These are phyloP conservation scores for Dascillus cervinus DNA, from an alignment of 2,888 invertebrate species.

Conservation along the genomic window DNA sequence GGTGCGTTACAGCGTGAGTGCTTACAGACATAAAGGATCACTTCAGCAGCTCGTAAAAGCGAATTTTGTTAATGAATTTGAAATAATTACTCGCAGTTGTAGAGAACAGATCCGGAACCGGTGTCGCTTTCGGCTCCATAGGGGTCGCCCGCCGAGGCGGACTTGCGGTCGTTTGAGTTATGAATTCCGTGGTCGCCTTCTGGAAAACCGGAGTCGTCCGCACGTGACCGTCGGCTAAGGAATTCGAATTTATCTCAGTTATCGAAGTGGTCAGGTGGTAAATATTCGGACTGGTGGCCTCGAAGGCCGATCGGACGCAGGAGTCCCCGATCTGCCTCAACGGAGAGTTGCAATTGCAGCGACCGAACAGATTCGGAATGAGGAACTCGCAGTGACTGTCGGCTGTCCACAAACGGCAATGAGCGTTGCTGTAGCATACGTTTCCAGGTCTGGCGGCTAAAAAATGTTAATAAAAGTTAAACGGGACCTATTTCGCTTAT, in stretches of 20 bases:
- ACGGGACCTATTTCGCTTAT: too few species aligned
- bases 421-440: slow-evolving; percentile 84
- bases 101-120: slow-evolving; percentile 26
- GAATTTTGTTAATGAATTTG: slow-evolving; percentile 13
- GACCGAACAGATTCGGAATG: slow-evolving; percentile 81
- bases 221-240: slow-evolving; percentile 29
- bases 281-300: slow-evolving; percentile 26
- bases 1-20: too few species aligned
- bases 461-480: too few species aligned
- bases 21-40: not conserved
- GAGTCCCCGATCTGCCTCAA: slow-evolving; percentile 57
- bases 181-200: slow-evolving; percentile 9
- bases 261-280: slow-evolving; percentile 22
- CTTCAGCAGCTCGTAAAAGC: slow-evolving; percentile 16
- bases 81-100: slow-evolving; percentile 27
- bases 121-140: slow-evolving; percentile 43
- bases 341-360: slow-evolving; percentile 72
- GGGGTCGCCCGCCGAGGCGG: slow-evolving; percentile 42
- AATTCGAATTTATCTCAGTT: slow-evolving; percentile 22
- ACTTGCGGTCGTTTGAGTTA: slow-evolving; percentile 8
- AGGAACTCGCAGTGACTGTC: slow-evolving; percentile 84
- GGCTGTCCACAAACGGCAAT: slow-evolving; percentile 76
- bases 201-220: slow-evolving; percentile 4
- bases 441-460: slow-evolving; percentile 82
- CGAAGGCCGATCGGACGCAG: slow-evolving; percentile 48